A percentile compares a stretch with the other conserved stretches of the same genome.
Conservation (phyloP, 2,113 vertebrate species). For the Miniopterus natalensis region DNA sequence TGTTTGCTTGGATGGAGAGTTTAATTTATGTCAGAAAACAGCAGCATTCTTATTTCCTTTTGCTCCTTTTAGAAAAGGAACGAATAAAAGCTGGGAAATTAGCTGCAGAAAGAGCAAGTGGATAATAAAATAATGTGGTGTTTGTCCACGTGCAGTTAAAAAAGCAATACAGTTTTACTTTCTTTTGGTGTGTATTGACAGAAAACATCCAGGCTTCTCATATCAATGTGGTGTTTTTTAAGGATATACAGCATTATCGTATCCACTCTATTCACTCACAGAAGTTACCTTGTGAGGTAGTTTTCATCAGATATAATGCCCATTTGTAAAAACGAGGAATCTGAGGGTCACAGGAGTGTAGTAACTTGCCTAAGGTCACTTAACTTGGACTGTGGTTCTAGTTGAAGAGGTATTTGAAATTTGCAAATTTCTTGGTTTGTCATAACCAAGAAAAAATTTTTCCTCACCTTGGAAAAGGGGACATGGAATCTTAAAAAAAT, state of each 20-base stretch:
- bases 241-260: not conserved
- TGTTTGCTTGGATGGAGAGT: constrained; percentile 58
- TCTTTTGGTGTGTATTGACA: constrained; percentile 7
- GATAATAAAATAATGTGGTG: constrained; percentile 66
- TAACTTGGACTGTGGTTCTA: not conserved
- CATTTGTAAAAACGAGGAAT: not conserved
- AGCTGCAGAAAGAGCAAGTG: constrained; percentile 49
- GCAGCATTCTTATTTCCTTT: constrained; percentile 54
- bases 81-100: constrained; percentile 53
- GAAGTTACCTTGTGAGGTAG: not conserved
- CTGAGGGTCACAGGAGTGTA: not conserved
- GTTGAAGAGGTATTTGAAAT: not conserved
- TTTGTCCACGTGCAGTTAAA: not conserved
- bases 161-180: not conserved
- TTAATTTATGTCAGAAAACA: constrained; percentile 72
- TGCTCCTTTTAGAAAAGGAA: constrained; percentile 53
- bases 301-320: not conserved
- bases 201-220: not conserved
- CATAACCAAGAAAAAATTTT: not conserved
- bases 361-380: not conserved
- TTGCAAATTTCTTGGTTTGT: not conserved
- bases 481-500: not conserved
- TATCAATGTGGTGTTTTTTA: not conserved
- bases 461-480: not conserved
- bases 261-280: not conserved